Evolutionary conservation across 2,113 vertebrate genomes (phyloP), one percentile per base, ranked within the genome.

Genomic region (Tylochromis polylepis): DNA sequence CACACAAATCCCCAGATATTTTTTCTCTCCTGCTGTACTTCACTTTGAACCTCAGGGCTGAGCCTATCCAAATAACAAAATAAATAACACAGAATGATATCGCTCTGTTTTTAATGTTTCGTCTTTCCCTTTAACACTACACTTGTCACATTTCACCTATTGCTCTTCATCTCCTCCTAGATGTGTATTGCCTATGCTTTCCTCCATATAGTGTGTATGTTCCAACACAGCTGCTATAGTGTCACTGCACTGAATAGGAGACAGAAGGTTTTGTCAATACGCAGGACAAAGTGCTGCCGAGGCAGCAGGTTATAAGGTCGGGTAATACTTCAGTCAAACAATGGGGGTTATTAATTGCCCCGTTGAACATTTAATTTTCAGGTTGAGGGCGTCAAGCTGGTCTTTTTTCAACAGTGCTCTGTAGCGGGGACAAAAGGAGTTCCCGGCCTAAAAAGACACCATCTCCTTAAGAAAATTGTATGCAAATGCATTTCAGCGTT

Each of bases 281-380:
- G 83, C 59, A 29, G 59, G 88, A 91, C 81, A 90, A 92, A 89
- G 80, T 82, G 65, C 77, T 65, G 79, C 15, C 43, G 16, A 55
- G 81, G 55, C 72, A 53, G 59, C 75, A 81, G 87, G 88, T 92
- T 89, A 89, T 79, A 86, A 85, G 87, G 89, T 92, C 91, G 59
- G 77, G 90, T 86, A 89, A 89, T 85, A 83, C 86, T 85, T 65
- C 29, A 87, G 92, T 79, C 87, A 89, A 94, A 95, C 89, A 93
- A 88, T 43, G 84, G 88, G 46, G 77, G 49, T 85, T 85, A 88
- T 92, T 95, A 94, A 94, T 93, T 93, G 92, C 70, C 85, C 89
- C 49, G 38, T 88, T 95, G 91, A 92, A 90, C 91, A 92, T 94
- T 95, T 92, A 79, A 94, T 95, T 95, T 95, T 95, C 92, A 90